Percentiles rank a stretch among this genome's conserved stretches.
Evolutionary conservation across 2,797 vertebrate species (phyloP).

Genomic region (Cryptoprocta ferox): DNA sequence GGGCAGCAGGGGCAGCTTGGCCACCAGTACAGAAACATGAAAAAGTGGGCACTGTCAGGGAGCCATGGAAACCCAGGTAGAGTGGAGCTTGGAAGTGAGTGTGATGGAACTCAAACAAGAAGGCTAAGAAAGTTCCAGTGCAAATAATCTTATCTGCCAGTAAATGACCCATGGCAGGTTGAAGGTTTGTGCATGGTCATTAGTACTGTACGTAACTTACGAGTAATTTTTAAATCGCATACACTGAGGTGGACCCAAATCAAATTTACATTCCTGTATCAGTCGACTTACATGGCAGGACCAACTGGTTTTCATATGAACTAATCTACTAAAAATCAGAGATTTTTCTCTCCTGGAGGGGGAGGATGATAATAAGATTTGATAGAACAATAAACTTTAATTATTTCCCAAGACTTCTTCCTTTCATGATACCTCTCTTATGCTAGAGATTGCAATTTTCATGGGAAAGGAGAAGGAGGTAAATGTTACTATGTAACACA

Average conservation of each 20-base stretch:
- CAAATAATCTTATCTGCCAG: neutral
- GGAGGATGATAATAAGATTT: neutral
- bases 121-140: neutral
- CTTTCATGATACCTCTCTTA: neutral
- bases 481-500: neutral
- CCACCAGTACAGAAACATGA: neutral
- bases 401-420: neutral
- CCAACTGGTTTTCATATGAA: neutral
- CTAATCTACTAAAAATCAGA: neutral
- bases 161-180: neutral
- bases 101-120: neutral
- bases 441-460: neutral
- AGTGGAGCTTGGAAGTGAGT: neutral
- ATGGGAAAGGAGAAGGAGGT: neutral
- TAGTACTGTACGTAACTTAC: neutral
- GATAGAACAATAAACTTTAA: neutral
- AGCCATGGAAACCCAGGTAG: neutral
- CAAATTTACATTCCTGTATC: neutral
- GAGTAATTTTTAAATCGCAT: neutral
- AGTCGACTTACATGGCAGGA: neutral
- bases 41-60: neutral
- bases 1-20: neutral
- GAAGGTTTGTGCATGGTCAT: neutral
- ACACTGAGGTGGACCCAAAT: neutral
- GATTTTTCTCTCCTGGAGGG: neutral